Evolutionary conservation across 2,113 vertebrate genomes (phyloP).

Genomic region (Cavia aperea): DNA sequence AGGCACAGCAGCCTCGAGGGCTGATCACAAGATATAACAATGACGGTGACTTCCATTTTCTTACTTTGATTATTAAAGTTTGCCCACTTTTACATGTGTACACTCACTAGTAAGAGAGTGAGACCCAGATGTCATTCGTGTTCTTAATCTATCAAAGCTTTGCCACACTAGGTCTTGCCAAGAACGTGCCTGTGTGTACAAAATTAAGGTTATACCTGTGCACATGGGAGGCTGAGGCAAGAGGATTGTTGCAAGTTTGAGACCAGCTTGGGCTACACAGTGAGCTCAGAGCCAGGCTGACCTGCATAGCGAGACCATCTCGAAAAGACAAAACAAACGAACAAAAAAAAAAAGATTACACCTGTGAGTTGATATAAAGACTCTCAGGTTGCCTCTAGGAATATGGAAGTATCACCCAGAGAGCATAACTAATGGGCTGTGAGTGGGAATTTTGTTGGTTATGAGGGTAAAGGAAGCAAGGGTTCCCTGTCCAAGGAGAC

Average conservation of each 20-base stretch:
- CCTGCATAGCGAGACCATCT: no score
- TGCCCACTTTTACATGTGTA: neutral
- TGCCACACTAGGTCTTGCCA: neutral
- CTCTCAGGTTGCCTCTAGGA: neutral
- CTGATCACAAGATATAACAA: neutral
- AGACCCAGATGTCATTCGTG: neutral
- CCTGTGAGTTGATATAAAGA: neutral
- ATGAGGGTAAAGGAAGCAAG: neutral
- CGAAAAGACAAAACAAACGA: no score
- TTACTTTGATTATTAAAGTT: constrained; percentile 1
- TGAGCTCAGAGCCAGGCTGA: no score
- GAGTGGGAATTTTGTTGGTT: neutral
- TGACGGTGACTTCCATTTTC: neutral
- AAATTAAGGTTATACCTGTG: neutral
- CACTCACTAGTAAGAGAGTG: neutral
- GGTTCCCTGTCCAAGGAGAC: neutral
- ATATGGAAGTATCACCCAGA: neutral
- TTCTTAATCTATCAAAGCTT: neutral
- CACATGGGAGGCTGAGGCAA: no score
- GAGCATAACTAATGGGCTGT: neutral
- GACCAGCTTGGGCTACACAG: no score
- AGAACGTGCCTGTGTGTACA: neutral
- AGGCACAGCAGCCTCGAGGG: neutral
- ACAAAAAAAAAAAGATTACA: no score
- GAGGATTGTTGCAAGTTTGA: no score